A percentile compares a stretch with the other conserved stretches of the same genome.
Conservation (phyloP, 2,888 invertebrate species). For the Steromphala cineraria region DNA sequence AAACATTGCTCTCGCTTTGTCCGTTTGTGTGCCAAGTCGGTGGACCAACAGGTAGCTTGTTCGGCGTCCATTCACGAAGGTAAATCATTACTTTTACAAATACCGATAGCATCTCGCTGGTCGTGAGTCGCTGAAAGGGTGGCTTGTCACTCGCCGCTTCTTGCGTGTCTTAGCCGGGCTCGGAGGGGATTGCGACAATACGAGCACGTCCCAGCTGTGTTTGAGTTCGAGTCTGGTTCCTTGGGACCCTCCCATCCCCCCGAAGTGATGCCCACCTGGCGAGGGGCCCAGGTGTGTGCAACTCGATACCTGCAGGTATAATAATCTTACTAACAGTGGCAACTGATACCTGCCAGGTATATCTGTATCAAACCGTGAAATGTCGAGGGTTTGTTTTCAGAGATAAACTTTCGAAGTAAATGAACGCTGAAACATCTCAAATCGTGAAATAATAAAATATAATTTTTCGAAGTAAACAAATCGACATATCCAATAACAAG, state of each 20-base stretch:
- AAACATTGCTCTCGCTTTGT: constrained; percentile 2
- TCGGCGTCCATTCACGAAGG: not conserved
- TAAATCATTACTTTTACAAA: constrained; percentile 12
- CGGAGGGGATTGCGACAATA: not conserved
- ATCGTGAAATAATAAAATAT: too few relatives aligned
- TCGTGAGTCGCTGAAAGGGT: not conserved
- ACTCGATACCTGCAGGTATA: too few relatives aligned
- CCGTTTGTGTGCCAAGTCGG: not conserved
- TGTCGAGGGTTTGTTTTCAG: too few relatives aligned
- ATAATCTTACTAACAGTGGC: too few relatives aligned
- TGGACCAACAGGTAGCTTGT: not conserved
- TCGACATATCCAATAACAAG: too few relatives aligned
- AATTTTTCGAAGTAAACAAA: too few relatives aligned
- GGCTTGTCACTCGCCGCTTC: not conserved
- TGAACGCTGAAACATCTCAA: too few relatives aligned
- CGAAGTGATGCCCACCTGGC: not conserved
- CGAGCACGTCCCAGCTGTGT: not conserved
- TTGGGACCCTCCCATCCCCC: not conserved
- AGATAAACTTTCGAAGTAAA: too few relatives aligned
- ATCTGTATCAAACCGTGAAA: too few relatives aligned
- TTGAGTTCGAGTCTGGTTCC: constrained; percentile 12
- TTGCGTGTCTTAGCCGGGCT: not conserved
- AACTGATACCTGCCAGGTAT: too few relatives aligned
- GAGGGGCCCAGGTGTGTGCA: too few relatives aligned
- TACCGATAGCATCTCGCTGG: not conserved